Percentiles rank a stretch among this genome's conserved stretches.
Conservation (phyloP, 2,797 vertebrate species). For the Clarias fuscus region DNA sequence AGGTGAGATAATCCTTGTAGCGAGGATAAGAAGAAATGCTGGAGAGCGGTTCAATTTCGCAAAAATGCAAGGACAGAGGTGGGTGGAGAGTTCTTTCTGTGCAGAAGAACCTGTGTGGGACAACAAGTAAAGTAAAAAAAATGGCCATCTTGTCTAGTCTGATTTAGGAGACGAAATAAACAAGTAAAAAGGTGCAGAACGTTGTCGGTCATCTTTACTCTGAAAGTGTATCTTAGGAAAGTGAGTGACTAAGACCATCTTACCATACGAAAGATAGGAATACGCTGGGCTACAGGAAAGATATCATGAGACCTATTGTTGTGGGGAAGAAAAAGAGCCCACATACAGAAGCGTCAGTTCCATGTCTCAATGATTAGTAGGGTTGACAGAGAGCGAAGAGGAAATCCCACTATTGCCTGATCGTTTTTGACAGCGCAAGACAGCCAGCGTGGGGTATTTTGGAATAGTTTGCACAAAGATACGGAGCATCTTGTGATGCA, state of each 20-base stretch:
- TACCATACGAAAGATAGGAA: conserved; percentile 35
- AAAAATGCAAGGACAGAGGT: conserved; percentile 54
- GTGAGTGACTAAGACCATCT: not conserved
- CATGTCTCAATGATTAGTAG: conserved; percentile 45
- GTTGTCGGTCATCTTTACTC: not conserved
- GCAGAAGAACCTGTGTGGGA: conserved; percentile 38
- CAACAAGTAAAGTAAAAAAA: conserved; percentile 15
- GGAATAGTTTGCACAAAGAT: conserved; percentile 18
- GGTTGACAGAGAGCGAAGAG: conserved; percentile 30
- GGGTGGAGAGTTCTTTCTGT: conserved; percentile 58
- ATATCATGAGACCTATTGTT: conserved; percentile 47
- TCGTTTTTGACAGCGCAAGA: conserved; percentile 44
- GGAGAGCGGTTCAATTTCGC: conserved; percentile 62
- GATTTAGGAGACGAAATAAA: not conserved
- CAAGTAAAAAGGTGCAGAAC: not conserved
- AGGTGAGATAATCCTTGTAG: conserved; percentile 57
- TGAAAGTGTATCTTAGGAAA: no score
- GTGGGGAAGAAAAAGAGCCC: conserved; percentile 48
- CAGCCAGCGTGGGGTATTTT: conserved; percentile 3
- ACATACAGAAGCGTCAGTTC: conserved; percentile 41
- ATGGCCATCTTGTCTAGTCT: not conserved
- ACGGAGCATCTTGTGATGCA: conserved; percentile 9
- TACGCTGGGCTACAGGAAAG: conserved; percentile 58
- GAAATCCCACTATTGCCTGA: conserved; percentile 30
- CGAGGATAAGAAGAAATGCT: conserved; percentile 48